phyloP scores from a whole-genome alignment of 2,888 invertebrate species.

The Arrhopalites spinosus region DNA sequence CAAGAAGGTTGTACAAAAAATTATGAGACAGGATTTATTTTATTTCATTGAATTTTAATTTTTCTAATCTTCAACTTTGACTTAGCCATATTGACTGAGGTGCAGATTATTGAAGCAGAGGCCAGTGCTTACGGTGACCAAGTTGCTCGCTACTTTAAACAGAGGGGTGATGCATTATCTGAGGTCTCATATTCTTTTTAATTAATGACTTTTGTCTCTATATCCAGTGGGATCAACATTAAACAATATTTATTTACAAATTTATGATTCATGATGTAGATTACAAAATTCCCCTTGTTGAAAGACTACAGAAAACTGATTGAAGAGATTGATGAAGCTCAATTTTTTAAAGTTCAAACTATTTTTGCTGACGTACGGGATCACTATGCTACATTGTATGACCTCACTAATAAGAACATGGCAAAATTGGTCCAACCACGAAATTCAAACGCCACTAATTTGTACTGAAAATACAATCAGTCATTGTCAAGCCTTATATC shows the following conservation, averaged over 20 bases:
- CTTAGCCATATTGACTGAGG: background rate
- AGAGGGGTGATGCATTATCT: background rate
- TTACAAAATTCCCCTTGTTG: slow-evolving; percentile 9
- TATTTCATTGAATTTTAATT: too few species aligned
- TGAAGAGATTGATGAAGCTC: slow-evolving; percentile 8
- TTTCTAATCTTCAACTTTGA: too few species aligned
- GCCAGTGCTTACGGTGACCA: background rate
- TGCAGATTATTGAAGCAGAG: slow-evolving; percentile 9
- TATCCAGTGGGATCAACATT: background rate
- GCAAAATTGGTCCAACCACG: slow-evolving; percentile 7
- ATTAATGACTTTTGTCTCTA: background rate
- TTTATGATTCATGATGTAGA: background rate
- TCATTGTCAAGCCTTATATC: too few species aligned
- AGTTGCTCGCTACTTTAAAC: background rate
- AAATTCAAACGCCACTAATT: background rate
- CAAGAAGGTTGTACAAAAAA: background rate
- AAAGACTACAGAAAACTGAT: background rate
- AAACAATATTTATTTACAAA: background rate
- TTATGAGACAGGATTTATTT: too few species aligned
- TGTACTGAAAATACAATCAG: too few species aligned
- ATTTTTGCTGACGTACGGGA: background rate
- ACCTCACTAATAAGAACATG: slow-evolving; percentile 8
- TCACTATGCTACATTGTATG: slow-evolving; percentile 7
- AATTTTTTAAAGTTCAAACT: background rate
- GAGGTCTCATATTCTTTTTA: background rate